phyloP scores from a whole-genome alignment of 2,113 vertebrate species.

The Antechinus stuartii region DNA sequence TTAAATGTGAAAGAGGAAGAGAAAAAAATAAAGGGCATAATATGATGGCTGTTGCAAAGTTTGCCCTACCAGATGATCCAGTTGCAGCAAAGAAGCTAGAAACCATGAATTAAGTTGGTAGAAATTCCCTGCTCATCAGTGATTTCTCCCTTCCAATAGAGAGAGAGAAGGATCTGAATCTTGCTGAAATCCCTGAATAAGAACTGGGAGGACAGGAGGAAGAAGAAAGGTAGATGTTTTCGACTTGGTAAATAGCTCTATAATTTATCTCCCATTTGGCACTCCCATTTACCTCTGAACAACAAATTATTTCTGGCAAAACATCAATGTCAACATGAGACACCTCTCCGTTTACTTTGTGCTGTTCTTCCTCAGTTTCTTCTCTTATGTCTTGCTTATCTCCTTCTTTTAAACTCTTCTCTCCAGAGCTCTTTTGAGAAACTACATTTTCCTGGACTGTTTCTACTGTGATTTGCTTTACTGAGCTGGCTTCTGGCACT shows the following conservation, averaged over 20 bases:
- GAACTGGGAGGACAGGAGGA: slow-evolving; percentile 79
- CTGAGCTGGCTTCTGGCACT: slow-evolving; percentile 73
- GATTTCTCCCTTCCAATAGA: slow-evolving; percentile 76
- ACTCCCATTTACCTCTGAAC: slow-evolving; percentile 98
- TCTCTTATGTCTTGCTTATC: slow-evolving; percentile 79
- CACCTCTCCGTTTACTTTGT: slow-evolving; percentile 94
- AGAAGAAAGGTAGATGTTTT: slow-evolving; percentile 83
- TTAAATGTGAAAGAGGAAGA: slow-evolving; percentile 55
- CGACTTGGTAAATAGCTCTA: slow-evolving; percentile 75
- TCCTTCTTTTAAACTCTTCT: slow-evolving; percentile 80
- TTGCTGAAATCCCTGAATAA: slow-evolving; percentile 71
- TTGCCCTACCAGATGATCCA: slow-evolving; percentile 75
- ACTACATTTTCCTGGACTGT: slow-evolving; percentile 77
- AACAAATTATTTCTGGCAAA: slow-evolving; percentile 97
- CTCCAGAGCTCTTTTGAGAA: slow-evolving; percentile 70
- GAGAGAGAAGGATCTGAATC: slow-evolving; percentile 65
- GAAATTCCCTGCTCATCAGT: slow-evolving; percentile 77
- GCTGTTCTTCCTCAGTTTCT: slow-evolving; percentile 83
- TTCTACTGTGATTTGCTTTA: slow-evolving; percentile 74
- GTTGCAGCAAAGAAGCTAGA: slow-evolving; percentile 78
- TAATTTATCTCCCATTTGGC: slow-evolving; percentile 76
- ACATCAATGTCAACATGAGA: slow-evolving; percentile 90
- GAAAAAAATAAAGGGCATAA: slow-evolving; percentile 49
- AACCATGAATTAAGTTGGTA: slow-evolving; percentile 78
- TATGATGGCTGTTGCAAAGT: slow-evolving; percentile 58